These are phyloP conservation scores for Pontoporia blainvillei DNA, from an alignment of 2,113 vertebrate genomes.

Conservation along the genomic window DNA sequence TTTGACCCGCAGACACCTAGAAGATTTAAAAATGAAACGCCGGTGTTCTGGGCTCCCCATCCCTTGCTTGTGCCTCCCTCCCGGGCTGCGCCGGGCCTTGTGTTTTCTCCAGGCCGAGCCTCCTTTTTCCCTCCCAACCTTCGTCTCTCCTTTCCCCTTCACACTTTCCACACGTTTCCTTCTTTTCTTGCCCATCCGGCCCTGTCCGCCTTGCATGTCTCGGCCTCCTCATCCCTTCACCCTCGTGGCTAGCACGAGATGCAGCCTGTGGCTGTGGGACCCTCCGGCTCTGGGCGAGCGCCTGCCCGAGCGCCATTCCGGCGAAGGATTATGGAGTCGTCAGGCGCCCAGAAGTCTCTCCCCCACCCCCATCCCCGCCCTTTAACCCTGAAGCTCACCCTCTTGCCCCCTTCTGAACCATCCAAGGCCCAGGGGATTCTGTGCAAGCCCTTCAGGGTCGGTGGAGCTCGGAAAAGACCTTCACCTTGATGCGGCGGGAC, in stretches of 20 bases:
- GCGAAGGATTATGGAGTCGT: background rate
- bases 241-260: background rate
- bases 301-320: background rate
- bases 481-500: rapidly evolving
- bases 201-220: background rate
- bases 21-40: conserved; percentile 77
- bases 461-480: background rate
- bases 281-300: background rate
- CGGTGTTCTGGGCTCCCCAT: conserved; percentile 45
- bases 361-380: background rate
- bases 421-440: background rate
- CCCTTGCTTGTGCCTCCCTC: background rate
- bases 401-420: background rate
- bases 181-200: background rate
- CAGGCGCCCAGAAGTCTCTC: background rate
- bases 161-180: background rate
- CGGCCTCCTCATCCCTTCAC: background rate
- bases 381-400: background rate
- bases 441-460: background rate
- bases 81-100: rapidly evolving
- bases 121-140: background rate
- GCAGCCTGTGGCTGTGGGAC: background rate
- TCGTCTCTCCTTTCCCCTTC: background rate
- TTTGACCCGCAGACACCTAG: conserved; percentile 80
- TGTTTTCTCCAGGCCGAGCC: background rate